Base-by-base conservation (phyloP, 2,888 invertebrate genomes). In the Latrodectus hesperus region DNA sequence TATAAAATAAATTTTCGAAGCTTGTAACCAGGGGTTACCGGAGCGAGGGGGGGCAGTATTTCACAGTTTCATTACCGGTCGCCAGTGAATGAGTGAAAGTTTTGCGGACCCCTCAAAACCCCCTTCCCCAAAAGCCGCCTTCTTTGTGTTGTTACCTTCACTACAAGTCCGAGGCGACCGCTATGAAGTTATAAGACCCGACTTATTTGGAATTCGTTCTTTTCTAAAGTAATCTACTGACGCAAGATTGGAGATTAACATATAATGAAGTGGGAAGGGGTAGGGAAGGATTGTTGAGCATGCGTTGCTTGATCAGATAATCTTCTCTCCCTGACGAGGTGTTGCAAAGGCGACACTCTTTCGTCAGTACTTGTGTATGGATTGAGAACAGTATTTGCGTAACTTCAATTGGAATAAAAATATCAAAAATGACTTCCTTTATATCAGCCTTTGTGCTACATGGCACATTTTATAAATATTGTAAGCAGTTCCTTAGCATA, bases 1-100 rank as follows among this genome's bases (percentile, higher is more conserved):
- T 84, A 84, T 84, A 84, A 84, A 84, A 84, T 84, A 84, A 84
- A 84, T 84, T 84, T 84, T 84, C 77, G 75, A 71, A 22, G 72
- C 51, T 64, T 65, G 84, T 77, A 72, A 72, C 84, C 72, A 77
- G 65, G 76, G 64, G 81, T 65, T 71, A 80, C 80, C 60, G 17
- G 55, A 72, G 22, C 55, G 70, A 22, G 17, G 17, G 53, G 53
- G 82, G 64, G 75, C 51, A 17, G n/a, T 16, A 17, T 49, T 49
- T 60, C 76, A 76, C 53, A 76, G 77, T 84, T 84, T 84, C 84
- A 84, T 84, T 84, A 84, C 76, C 53, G 72, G 80, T 72, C 80
- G 81, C 81, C 65, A 73, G 83, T 83, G 83, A 68, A 64, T 68
- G 70, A 60, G 74, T 65, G 72, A 77, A 83, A 83, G 76, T 76